Percentiles rank a stretch among this genome's conserved stretches.
phyloP scores from a whole-genome alignment of 2,888 invertebrate genomes.

The Glaucopsyche alexis region DNA sequence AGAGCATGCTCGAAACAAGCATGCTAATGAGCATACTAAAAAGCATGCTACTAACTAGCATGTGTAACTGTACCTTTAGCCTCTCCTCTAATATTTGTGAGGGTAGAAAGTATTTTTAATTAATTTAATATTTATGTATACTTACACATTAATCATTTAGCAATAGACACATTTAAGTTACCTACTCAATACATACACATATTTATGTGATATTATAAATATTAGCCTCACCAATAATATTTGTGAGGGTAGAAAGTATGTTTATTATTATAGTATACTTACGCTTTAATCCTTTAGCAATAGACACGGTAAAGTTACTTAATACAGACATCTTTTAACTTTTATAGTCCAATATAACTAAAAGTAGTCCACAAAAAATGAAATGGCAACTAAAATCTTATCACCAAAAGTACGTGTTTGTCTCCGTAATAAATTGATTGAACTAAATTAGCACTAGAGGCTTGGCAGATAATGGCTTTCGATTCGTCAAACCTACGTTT shows the following conservation, averaged over 20 bases:
- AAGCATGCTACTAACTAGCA: too few species aligned
- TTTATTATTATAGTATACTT: slow-evolving; percentile 48
- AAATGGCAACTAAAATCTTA: slow-evolving; percentile 35
- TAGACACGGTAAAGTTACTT: slow-evolving; percentile 67
- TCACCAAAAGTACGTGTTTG: slow-evolving; percentile 32
- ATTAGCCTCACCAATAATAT: not conserved
- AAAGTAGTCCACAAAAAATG: slow-evolving; percentile 37
- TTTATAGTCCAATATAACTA: slow-evolving; percentile 39
- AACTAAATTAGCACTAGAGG: slow-evolving; percentile 48
- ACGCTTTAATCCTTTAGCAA: slow-evolving; percentile 65
- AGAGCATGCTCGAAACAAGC: too few species aligned
- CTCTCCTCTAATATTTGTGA: too few species aligned
- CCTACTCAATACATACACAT: too few species aligned
- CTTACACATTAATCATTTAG: too few species aligned
- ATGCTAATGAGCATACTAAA: too few species aligned
- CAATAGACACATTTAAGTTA: too few species aligned
- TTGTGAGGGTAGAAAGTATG: not conserved
- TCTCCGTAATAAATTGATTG: slow-evolving; percentile 31
- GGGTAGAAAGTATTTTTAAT: too few species aligned
- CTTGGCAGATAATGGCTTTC: slow-evolving; percentile 49
- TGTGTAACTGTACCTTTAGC: too few species aligned
- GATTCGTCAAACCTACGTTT: not conserved
- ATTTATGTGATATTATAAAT: not conserved
- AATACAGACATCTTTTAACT: slow-evolving; percentile 60
- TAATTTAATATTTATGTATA: too few species aligned